Base-by-base conservation (phyloP, 2,797 vertebrate genomes). In the Xiphorhynchus erythropygius region DNA sequence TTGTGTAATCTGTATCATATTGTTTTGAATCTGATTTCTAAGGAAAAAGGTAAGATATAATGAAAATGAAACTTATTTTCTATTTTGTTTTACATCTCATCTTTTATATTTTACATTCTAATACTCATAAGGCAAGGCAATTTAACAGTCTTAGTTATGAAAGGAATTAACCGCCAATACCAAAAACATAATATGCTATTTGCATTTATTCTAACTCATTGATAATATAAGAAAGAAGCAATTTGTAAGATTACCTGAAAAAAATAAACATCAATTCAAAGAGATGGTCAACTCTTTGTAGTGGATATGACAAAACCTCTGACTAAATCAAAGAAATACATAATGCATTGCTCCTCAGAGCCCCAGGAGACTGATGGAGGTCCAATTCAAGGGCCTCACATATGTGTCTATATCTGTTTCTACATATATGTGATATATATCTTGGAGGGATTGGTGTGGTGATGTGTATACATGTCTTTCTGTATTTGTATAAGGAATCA, bases 391-490 rank as follows among this genome's bases (percentile, higher is more conserved):
- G 49, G 27, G 18, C 74, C 9, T 50, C 9, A 19, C 11, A 59
- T 19, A 25, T 30, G 18, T 23, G 12, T 12, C 11, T 53, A 32
- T 22, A 21, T 46, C 44, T 4, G 35, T 53, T 13, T 57, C 33
- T 35, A 19, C 19, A 22, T 19, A 18, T 30, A 16, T 23, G 7
- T 17, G 25, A 60, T 19, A 18, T 59, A 32, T 23, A 49, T 28
- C 27, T 28, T 17, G 19, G 10, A 16, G 4, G 7, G 4, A 35
- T 5, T 57, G 15, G 11, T 7, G 25, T 28, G 35, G 8, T 27
- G 25, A 8, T 24, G 3, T 32, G 3, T 10, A 7, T 5, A 10
- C 1, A 5, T 4, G 6, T 18, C 30, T 39, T 73, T 53, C 5
- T 39, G 63, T 60, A 68, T 73, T 84, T 81, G 8, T 49, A 44